A percentile compares a stretch with the other conserved stretches of the same genome.
These are phyloP conservation scores for Hippocampus comes DNA, from an alignment of 2,113 vertebrate species.

Conservation along the genomic window DNA sequence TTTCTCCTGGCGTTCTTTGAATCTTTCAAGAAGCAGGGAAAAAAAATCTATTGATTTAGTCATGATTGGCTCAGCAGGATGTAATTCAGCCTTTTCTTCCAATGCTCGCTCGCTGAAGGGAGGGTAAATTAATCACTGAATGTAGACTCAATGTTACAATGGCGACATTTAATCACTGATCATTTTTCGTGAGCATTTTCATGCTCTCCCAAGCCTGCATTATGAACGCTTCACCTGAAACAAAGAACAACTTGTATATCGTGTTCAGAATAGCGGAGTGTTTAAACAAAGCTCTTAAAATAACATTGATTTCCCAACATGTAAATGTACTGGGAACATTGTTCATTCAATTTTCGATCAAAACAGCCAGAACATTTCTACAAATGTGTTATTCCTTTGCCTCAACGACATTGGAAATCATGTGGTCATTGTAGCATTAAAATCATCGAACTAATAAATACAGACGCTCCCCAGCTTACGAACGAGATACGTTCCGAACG, in stretches of 20 bases:
- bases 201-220: neutral
- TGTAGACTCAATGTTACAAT: neutral
- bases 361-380: neutral
- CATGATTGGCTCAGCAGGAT: slow-evolving; percentile 28
- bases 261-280: too few species aligned
- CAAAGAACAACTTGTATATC: too few species aligned
- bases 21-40: slow-evolving; percentile 31
- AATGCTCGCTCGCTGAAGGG: neutral
- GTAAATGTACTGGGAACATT: neutral
- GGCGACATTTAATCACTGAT: neutral
- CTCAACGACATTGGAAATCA: neutral
- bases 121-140: neutral
- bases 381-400: neutral
- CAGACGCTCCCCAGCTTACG: too few species aligned
- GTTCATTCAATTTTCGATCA: neutral
- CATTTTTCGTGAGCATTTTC: neutral
- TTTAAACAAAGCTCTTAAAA: neutral
- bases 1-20: slow-evolving; percentile 44
- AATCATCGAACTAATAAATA: neutral
- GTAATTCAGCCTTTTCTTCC: slow-evolving; percentile 8
- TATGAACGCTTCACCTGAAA: neutral
- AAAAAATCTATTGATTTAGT: slow-evolving; percentile 22
- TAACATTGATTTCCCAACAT: neutral
- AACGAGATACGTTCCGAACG: too few species aligned
- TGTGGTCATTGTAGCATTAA: neutral